These are phyloP conservation scores for Tadarida brasiliensis DNA, from an alignment of 2,797 vertebrate genomes.

Conservation along the genomic window DNA sequence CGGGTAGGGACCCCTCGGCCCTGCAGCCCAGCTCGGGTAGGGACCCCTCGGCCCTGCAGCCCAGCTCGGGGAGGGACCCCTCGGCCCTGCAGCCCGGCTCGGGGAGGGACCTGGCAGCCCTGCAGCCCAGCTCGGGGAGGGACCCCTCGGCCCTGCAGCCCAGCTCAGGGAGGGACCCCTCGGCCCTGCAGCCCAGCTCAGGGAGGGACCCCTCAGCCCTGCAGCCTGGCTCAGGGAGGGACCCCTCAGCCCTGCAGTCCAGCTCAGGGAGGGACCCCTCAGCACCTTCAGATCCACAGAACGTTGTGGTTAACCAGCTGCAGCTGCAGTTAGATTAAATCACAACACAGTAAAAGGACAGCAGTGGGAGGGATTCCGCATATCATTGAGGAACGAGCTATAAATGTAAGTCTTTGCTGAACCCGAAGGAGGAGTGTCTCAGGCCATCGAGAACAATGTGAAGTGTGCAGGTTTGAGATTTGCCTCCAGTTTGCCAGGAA, in stretches of 20 bases:
- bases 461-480: conserved; percentile 63
- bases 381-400: conserved; percentile 65
- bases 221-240: conserved; percentile 53
- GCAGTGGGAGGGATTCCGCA: conserved; percentile 68
- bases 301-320: conserved; percentile 82
- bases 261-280: conserved; percentile 66
- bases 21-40: no score
- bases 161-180: no score
- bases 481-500: not conserved
- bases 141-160: conserved; percentile 64
- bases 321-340: conserved; percentile 80
- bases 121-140: conserved; percentile 54
- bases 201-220: no score
- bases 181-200: conserved; percentile 27
- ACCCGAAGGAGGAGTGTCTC: conserved; percentile 68
- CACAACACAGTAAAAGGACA: conserved; percentile 73
- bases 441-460: conserved; percentile 65
- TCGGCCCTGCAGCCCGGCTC: conserved; percentile 43
- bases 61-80: no score
- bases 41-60: conserved; percentile 64
- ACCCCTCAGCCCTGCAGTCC: conserved; percentile 63
- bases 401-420: conserved; percentile 57
- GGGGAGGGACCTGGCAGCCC: no score
- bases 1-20: conserved; percentile 74
- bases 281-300: conserved; percentile 71